Evolutionary conservation across 2,888 invertebrate species (phyloP).

Genomic region (Tipula vernalis): DNA sequence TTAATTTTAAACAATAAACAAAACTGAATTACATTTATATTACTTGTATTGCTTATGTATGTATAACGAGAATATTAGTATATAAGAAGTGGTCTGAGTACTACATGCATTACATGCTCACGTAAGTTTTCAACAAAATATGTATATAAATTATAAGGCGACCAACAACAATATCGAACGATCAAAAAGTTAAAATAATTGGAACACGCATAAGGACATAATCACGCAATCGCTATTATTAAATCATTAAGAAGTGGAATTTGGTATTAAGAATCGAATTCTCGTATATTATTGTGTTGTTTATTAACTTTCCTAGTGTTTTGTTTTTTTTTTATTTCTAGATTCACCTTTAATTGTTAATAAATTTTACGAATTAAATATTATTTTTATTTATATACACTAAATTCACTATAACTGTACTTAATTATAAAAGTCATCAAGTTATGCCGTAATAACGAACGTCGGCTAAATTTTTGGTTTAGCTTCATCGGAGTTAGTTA

Average conservation of each 20-base stretch:
- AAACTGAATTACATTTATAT: background rate
- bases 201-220: background rate
- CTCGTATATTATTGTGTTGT: background rate
- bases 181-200: slow-evolving; percentile 4
- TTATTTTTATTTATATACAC: too few relatives aligned
- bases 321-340: background rate
- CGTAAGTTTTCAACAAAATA: background rate
- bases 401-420: too few relatives aligned
- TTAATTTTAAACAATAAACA: background rate
- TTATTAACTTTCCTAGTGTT: background rate
- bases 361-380: background rate
- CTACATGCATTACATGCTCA: background rate
- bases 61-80: background rate
- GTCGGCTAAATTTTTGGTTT: too few relatives aligned
- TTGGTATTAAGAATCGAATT: background rate
- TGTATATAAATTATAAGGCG: background rate
- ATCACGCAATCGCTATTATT: slow-evolving; percentile 15
- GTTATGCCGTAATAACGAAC: too few relatives aligned
- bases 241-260: slow-evolving; percentile 12
- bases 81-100: background rate
- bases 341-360: background rate
- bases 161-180: background rate
- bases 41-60: background rate
- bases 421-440: too few relatives aligned
- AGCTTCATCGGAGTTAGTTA: too few relatives aligned